Evolutionary conservation across 2,113 vertebrate species (phyloP).

Genomic region (Percopsis transmontana): DNA sequence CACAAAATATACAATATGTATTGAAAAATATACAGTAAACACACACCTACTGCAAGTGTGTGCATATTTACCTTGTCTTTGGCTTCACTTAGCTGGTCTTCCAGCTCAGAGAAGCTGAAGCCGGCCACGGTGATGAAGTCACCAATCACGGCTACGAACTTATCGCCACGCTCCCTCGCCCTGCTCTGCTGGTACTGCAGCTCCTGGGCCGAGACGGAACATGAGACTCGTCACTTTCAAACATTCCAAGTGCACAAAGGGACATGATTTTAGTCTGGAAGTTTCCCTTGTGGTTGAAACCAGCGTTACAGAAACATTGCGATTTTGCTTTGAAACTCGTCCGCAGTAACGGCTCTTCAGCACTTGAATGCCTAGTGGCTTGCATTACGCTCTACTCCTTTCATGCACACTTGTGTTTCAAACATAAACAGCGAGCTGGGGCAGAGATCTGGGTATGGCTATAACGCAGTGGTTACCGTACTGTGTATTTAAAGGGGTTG

Average conservation of each 20-base stretch:
- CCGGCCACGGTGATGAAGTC: constrained; percentile 98
- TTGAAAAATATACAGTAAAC: no score
- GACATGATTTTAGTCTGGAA: neutral
- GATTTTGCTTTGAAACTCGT: neutral
- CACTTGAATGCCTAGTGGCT: no score
- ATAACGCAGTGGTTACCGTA: no score
- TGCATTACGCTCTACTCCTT: no score
- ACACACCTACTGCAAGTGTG: no score
- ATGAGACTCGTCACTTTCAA: constrained; percentile 84
- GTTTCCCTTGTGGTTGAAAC: neutral
- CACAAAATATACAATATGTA: no score
- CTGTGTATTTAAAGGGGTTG: no score
- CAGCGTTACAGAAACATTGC: neutral
- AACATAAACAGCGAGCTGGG: no score
- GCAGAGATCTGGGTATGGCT: no score
- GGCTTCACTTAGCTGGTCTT: constrained; percentile 91
- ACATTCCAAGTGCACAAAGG: constrained; percentile 77
- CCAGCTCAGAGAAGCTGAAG: constrained; percentile 97
- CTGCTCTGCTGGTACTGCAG: constrained; percentile 91
- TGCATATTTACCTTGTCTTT: constrained; percentile 85
- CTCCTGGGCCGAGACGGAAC: constrained; percentile 84
- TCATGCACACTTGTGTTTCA: no score
- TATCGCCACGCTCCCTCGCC: constrained; percentile 83
- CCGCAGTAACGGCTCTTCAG: neutral
- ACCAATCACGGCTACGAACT: constrained; percentile 91